Conservation (phyloP, 2,888 invertebrate species). For the Timandra comae region DNA sequence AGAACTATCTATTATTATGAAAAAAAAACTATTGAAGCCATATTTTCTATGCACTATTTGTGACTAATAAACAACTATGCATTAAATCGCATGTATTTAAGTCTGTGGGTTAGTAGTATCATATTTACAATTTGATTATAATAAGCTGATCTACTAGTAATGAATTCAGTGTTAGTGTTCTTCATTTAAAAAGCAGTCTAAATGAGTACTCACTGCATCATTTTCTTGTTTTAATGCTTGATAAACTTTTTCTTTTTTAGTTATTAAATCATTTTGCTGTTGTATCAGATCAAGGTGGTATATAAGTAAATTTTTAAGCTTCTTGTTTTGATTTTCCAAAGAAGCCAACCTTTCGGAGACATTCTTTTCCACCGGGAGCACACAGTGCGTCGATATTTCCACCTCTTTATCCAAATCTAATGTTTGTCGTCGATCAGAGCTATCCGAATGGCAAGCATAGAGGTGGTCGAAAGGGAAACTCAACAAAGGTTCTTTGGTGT, state of each 20-base stretch:
- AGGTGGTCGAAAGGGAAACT: conserved; percentile 84
- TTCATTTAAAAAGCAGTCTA: neutral
- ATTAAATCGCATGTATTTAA: no score
- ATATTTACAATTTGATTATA: no score
- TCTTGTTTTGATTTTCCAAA: conserved; percentile 77
- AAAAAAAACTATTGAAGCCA: no score
- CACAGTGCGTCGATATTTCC: conserved; percentile 51
- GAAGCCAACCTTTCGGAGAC: conserved; percentile 54
- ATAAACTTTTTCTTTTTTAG: conserved; percentile 86
- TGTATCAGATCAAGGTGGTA: conserved; percentile 92
- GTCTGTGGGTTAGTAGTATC: no score
- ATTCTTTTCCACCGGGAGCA: conserved; percentile 42
- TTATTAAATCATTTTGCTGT: conserved; percentile 90
- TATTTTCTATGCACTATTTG: no score
- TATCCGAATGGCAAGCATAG: conserved; percentile 80
- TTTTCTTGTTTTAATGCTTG: conserved; percentile 85
- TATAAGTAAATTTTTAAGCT: conserved; percentile 86
- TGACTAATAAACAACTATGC: no score
- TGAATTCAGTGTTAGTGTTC: no score
- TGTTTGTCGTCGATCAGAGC: conserved; percentile 41
- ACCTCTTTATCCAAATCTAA: conserved; percentile 58
- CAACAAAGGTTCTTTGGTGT: conserved; percentile 73
- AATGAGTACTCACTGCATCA: conserved; percentile 80
- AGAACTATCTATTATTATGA: no score
- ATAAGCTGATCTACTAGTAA: no score